Evolutionary conservation across 2,113 vertebrate genomes (phyloP).

Genomic region (Daubentonia madagascariensis): DNA sequence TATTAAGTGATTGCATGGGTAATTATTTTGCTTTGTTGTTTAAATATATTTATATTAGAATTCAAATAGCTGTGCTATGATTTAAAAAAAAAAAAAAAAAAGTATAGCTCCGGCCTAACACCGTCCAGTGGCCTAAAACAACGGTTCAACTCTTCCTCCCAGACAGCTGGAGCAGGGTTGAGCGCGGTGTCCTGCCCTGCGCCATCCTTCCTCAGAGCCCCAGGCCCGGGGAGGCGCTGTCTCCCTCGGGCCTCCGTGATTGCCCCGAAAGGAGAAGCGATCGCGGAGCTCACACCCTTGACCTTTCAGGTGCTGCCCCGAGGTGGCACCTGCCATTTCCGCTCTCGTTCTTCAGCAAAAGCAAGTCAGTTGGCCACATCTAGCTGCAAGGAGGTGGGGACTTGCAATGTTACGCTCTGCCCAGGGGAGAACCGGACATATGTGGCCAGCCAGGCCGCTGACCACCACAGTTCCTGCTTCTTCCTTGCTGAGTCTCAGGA

Average conservation of each 20-base stretch:
- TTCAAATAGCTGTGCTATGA: not conserved
- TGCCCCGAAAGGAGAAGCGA: fast-evolving
- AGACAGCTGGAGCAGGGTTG: not conserved
- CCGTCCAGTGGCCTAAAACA: not conserved
- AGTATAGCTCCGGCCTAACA: not conserved
- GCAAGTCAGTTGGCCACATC: not conserved
- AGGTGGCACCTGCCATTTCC: not conserved
- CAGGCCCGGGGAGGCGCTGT: fast-evolving
- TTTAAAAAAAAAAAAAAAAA: not conserved
- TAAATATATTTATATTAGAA: not conserved
- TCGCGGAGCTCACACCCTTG: fast-evolving
- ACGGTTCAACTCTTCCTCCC: not conserved
- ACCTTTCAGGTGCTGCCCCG: fast-evolving
- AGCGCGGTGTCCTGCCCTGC: fast-evolving
- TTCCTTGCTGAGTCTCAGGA: not conserved
- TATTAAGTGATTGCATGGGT: not conserved
- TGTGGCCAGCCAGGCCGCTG: not conserved
- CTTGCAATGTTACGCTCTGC: not conserved
- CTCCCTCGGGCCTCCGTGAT: too few relatives aligned
- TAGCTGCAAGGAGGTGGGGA: not conserved
- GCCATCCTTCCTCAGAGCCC: not conserved
- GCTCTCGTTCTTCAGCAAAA: not conserved
- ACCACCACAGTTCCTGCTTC: not conserved
- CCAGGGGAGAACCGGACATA: not conserved
- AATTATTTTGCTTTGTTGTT: not conserved